Conservation (phyloP, 1,140 invertebrate species). For the Hormaphis cornu region DNA sequence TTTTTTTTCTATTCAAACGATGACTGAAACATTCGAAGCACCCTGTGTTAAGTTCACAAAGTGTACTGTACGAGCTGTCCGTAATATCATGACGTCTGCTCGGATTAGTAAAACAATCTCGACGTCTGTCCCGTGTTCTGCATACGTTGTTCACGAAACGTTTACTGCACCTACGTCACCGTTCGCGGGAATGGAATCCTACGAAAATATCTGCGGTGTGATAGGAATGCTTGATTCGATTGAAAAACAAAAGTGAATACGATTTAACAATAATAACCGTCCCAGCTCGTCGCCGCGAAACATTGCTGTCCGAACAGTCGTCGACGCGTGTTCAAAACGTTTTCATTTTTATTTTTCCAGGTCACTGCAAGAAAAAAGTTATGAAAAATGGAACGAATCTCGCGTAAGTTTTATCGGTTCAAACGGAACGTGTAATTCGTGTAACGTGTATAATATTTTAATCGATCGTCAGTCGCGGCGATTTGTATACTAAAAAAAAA, state of each 20-base stretch:
- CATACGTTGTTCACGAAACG: not conserved
- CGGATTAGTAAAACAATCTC: conserved; percentile 16
- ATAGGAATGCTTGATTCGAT: not conserved
- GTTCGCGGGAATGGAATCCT: not conserved
- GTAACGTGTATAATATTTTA: too few relatives aligned
- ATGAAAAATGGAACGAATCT: conserved; percentile 15
- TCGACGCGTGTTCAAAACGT: too few relatives aligned
- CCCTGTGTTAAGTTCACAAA: too few relatives aligned
- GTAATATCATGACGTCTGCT: not conserved
- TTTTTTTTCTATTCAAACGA: too few relatives aligned
- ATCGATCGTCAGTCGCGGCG: too few relatives aligned
- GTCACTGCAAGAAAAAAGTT: conserved; percentile 7
- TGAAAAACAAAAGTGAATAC: not conserved
- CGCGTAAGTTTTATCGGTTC: not conserved
- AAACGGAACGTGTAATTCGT: too few relatives aligned
- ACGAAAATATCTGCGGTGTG: not conserved
- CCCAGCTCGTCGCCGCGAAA: too few relatives aligned
- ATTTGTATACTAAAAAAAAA: too few relatives aligned
- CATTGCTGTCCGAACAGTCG: too few relatives aligned
- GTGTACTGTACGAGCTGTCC: too few relatives aligned
- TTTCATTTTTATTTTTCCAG: not conserved
- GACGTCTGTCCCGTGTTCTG: not conserved
- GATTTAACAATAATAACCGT: too few relatives aligned
- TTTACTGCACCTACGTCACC: not conserved
- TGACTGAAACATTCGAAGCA: too few relatives aligned